Evolutionary conservation across 2,113 vertebrate genomes (phyloP).

Genomic region (Lamprotornis superbus): DNA sequence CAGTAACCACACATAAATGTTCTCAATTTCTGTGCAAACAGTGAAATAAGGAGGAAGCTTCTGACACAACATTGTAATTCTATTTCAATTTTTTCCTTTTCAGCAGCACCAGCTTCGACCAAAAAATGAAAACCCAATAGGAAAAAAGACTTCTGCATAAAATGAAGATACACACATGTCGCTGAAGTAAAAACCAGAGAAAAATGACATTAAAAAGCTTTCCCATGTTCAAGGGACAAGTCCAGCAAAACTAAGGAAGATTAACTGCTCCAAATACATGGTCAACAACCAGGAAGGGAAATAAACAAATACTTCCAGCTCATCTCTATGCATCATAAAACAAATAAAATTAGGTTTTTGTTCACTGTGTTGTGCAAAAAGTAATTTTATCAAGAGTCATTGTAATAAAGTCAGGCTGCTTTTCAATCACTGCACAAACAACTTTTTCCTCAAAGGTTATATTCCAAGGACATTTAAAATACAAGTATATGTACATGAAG

Average conservation of each 20-base stretch:
- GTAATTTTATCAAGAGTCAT: conserved; percentile 29
- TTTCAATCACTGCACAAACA: conserved; percentile 21
- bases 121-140: not conserved
- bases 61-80: not conserved
- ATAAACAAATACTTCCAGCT: conserved; percentile 25
- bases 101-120: not conserved
- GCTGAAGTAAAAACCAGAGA: not conserved
- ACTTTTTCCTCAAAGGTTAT: not conserved
- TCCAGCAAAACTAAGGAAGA: not conserved
- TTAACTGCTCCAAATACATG: not conserved
- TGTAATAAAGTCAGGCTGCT: conserved; percentile 18
- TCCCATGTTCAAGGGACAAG: not conserved
- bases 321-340: conserved; percentile 55
- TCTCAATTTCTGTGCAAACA: not conserved
- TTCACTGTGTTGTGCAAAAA: conserved; percentile 42
- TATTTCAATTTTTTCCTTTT: not conserved
- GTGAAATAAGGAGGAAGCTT: not conserved
- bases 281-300: conserved; percentile 20
- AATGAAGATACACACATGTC: not conserved
- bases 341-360: conserved; percentile 51
- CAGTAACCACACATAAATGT: not conserved
- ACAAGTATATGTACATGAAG: not conserved
- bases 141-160: not conserved
- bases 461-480: conserved; percentile 31
- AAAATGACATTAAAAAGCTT: not conserved